Conservation (phyloP, 1,140 invertebrate genomes). For the Psix sp. region DNA sequence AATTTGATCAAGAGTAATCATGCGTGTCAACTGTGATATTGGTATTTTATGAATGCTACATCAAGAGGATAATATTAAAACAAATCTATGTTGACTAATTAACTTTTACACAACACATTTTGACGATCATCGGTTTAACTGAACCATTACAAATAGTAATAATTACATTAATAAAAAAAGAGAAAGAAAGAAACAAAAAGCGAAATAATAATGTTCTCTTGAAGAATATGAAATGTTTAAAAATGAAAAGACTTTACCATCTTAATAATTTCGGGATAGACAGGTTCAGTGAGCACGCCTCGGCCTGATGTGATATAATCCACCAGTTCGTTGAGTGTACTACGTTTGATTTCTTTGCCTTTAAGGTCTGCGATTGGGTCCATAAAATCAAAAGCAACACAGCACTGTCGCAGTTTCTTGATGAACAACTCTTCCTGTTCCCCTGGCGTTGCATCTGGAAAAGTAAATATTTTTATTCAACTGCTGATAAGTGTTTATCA, state of each 20-base stretch:
- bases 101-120: neutral
- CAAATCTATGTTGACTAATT: conserved; percentile 11
- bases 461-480: conserved; percentile 33
- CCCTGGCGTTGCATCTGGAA: conserved; percentile 92
- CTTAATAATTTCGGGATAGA: conserved; percentile 98
- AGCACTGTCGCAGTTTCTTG: conserved; percentile 98
- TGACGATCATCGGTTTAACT: neutral
- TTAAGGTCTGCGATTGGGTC: conserved; percentile 98
- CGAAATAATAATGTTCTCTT: too few relatives aligned
- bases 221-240: too few relatives aligned
- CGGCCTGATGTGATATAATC: conserved; percentile 97
- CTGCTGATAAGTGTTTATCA: too few relatives aligned
- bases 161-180: too few relatives aligned
- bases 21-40: conserved; percentile 38
- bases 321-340: conserved; percentile 97
- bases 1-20: conserved; percentile 46
- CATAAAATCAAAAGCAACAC: conserved; percentile 99
- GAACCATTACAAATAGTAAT: too few relatives aligned
- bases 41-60: conserved; percentile 39
- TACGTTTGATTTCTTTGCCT: conserved; percentile 98
- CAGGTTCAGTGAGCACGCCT: conserved; percentile 96
- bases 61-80: conserved; percentile 26
- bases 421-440: conserved; percentile 99
- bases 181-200: too few relatives aligned
- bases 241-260: conserved; percentile 82